Base-by-base conservation (phyloP, 2,888 invertebrate species). In the Aphelenchoides bicaudatus region DNA sequence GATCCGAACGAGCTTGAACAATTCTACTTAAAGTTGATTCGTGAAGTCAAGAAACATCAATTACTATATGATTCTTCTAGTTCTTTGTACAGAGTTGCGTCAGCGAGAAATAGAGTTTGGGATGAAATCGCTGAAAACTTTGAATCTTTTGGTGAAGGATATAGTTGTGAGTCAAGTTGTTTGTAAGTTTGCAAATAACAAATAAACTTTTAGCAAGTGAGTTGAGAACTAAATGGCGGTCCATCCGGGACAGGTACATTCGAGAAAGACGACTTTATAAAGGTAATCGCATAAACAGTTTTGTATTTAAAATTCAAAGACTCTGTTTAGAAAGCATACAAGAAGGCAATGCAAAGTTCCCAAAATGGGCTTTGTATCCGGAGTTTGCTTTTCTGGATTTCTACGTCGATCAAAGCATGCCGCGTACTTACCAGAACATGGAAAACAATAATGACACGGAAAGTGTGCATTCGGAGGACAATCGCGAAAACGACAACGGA, bases 231-330 rank as follows among this genome's bases (percentile, higher is more conserved):
- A 56, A 56, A 31, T 56, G 56, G 56, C 53, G 56, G 10, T 56
- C 54, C 16, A 28, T 56, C 23, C 56, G 56, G 1, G 56, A 56
- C 16, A 31, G 54, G 8, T 56, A 56, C 53, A 56, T 53, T 25
- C 53, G 53, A 16, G 53, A 53, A 21, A 39, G 53, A 25, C 53
- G 53, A n/a, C 51, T 53, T 8, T 53, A 53, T 25, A 52, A 51
- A 16, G n/a, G n/a, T n/a, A n/a, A n/a, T n/a, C n/a, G n/a, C n/a
- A n/a, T n/a, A n/a, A n/a, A n/a, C n/a, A n/a, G n/a, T n/a, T n/a
- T n/a, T n/a, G n/a, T n/a, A n/a, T n/a, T n/a, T n/a, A n/a, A n/a
- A n/a, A n/a, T n/a, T n/a, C n/a, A n/a, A n/a, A n/a, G n/a, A n/a
- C n/a, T n/a, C n/a, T n/a, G n/a, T n/a, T n/a, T n/a, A n/a, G 53